Evolutionary conservation across 2,888 invertebrate species (phyloP), one percentile per base, ranked within the genome.

Genomic region (Nymphalis c-album): DNA sequence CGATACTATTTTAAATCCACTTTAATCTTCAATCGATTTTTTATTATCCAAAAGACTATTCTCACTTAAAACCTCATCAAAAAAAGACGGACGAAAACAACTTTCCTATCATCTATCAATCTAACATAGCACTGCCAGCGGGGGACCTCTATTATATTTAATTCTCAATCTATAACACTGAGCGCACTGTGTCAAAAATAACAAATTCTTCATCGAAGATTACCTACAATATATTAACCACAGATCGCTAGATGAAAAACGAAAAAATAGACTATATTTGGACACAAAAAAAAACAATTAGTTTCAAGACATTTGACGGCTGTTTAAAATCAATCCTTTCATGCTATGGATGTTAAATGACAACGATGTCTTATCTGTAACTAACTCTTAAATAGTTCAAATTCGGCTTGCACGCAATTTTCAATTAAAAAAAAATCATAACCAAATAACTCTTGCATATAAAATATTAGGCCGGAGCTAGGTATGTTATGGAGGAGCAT

Each of bases 91-190:
- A 81, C 80, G 74, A 70, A 81, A 80, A 73, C 74, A 71, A 71
- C 76, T 79, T 75, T 78, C 81, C 80, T 90, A 90, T 90, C 90
- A 82, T 82, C 86, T 85, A 90, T 90, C 87, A 88, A 91, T 90
- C 90, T 87, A 85, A 87, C 85, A 84, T 86, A 81, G 80, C 77
- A 74, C 75, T 72, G 73, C 74, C 89, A 87, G 89, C 88, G 80
- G 90, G 90, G 79, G 84, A 78, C 81, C 78, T 72, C 83, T 86
- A 85, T 88, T 87, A 85, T 87, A 86, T 84, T 83, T 77, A 75
- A 73, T 72, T 68, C 76, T 80, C 77, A 77, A 69, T 55, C 63
- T 45, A 47, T 59, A 63, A 70, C 65, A 69, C 70, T 51, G 68
- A 59, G 45, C 62, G 72, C 74, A 72, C 75, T 46, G 73, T 76